Evolutionary conservation across 1,140 invertebrate genomes (phyloP).

Genomic region (Colletes gigas): DNA sequence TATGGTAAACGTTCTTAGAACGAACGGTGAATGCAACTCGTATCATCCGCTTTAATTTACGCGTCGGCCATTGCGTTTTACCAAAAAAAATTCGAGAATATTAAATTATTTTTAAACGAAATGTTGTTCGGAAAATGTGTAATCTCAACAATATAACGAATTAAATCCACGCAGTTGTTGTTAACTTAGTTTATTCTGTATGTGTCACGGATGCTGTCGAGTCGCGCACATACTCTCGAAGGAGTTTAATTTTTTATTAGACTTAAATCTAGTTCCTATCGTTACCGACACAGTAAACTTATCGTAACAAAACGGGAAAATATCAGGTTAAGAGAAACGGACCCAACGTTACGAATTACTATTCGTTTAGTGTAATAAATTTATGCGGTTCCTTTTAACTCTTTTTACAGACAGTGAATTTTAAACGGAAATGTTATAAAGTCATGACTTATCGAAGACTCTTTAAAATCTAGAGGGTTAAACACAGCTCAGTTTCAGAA

Average conservation of each 20-base stretch:
- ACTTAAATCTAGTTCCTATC: conserved; percentile 75
- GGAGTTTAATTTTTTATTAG: conserved; percentile 30
- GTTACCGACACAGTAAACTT: conserved; percentile 53
- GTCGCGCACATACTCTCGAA: conserved; percentile 8
- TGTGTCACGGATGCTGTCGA: conserved; percentile 13
- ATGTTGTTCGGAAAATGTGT: neutral
- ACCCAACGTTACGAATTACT: neutral
- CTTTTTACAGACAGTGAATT: neutral
- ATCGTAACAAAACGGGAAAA: neutral
- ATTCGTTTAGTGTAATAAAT: neutral
- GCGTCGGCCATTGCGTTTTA: neutral
- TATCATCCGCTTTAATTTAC: neutral
- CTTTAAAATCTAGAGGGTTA: neutral
- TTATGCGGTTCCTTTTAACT: neutral
- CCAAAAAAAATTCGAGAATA: neutral
- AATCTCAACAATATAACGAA: conserved; percentile 19
- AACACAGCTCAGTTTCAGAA: conserved; percentile 3
- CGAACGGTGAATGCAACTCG: neutral
- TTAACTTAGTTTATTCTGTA: neutral
- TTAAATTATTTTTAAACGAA: conserved; percentile 1
- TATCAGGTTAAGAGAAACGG: conserved; percentile 4
- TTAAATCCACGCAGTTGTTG: neutral
- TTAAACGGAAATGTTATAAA: neutral
- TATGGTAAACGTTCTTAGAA: neutral
- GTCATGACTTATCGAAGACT: neutral